These are phyloP conservation scores for Holocentrus rufus DNA, from an alignment of 2,797 vertebrate genomes.

Conservation along the genomic window DNA sequence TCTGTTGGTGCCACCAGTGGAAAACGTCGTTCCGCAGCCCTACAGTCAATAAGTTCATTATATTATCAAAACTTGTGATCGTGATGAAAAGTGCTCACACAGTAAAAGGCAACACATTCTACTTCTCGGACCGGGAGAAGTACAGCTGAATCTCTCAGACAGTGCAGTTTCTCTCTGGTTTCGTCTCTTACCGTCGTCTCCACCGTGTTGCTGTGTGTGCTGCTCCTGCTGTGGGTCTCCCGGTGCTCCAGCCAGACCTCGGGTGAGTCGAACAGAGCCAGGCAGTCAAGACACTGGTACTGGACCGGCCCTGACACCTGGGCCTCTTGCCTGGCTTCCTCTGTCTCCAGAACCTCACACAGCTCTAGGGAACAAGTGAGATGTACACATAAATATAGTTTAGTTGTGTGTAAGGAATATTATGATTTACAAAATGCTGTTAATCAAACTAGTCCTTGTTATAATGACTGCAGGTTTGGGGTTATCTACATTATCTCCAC, in stretches of 20 bases:
- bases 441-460: too few relatives aligned
- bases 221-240: constrained; percentile 84
- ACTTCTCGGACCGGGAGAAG: too few relatives aligned
- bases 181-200: constrained; percentile 69
- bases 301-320: constrained; percentile 82
- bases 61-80: too few relatives aligned
- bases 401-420: neutral
- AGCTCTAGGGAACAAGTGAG: constrained; percentile 66
- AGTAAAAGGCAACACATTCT: too few relatives aligned
- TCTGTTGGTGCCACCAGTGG: too few relatives aligned
- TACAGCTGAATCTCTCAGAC: too few relatives aligned
- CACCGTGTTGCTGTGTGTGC: constrained; percentile 76
- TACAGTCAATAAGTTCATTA: too few relatives aligned
- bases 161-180: neutral
- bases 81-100: too few relatives aligned
- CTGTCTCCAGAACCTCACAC: constrained; percentile 77
- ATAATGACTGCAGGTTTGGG: too few relatives aligned
- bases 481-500: neutral
- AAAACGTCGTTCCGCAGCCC: too few relatives aligned
- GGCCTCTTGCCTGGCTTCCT: constrained; percentile 57
- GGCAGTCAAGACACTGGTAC: constrained; percentile 92
- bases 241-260: constrained; percentile 91
- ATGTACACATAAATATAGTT: neutral
- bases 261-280: constrained; percentile 88
- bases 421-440: too few relatives aligned